Base-by-base conservation (phyloP, 2,113 vertebrate genomes). In the Seriola quinqueradiata region DNA sequence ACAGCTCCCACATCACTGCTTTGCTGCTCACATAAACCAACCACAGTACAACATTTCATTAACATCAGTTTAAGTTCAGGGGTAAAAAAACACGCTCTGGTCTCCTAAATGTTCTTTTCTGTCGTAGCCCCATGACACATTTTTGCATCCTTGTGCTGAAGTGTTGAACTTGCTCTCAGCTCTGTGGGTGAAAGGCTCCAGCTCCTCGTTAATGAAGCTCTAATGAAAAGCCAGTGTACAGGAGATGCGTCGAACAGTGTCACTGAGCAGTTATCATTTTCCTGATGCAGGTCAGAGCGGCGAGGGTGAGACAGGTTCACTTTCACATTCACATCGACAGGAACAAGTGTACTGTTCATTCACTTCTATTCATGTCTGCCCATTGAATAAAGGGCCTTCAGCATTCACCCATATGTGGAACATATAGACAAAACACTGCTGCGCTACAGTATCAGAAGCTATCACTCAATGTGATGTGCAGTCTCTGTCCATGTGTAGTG, bases 131-230 rank as follows among this genome's bases (percentile, higher is more conserved):
- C 2, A 28, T 28, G 28, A 28, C 28, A 28, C 28, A 28, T 28
- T 2, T 28, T 2, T 28, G 2, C 28, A 28, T 28, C 28, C 28
- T 28, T 28, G 28, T 28, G 28, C 28, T 28, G 28, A 28, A 28
- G 34, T 36, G 34, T 4, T 36, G 34, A 36, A 36, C 5, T 5
- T 36, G 40, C 9, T 3, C 2, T 42, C 40, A 42, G 40, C 40
- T 42, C 40, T 42, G 40, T 42, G 10, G 8, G 34, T 36, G 34
- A 36, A 36, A 36, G 34, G 34, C 34, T 6, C 34, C 12, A 21
- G 25, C 16, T 10, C 34, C 57, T 21, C 44, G 34, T 19, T 77
- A 60, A 60, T 67, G 60, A 76, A 21, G 14, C 78, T 60, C 11
- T 2, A 8, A 5, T 36, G 23, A 36, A 40, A 58, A 66, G 34